These are phyloP conservation scores for Anguilla marmorata DNA, from an alignment of 2,797 vertebrate genomes.

Conservation along the genomic window DNA sequence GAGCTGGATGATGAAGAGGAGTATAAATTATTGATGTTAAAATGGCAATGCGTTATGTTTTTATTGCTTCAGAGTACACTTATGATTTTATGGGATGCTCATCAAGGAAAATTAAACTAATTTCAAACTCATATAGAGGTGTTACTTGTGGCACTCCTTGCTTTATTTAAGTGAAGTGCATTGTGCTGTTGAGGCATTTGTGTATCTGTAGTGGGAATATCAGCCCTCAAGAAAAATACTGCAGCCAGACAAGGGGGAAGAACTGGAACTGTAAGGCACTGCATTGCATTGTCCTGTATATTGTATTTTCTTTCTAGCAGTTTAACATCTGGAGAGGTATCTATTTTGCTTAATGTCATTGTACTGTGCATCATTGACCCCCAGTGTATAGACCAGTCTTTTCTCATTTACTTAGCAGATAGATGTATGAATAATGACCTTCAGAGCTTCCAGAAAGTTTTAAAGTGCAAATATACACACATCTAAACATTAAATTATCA, in stretches of 20 bases:
- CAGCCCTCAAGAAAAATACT: neutral
- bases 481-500: neutral
- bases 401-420: neutral
- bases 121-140: constrained; percentile 27
- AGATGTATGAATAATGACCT: neutral
- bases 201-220: neutral
- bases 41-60: constrained; percentile 33
- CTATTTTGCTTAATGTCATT: neutral
- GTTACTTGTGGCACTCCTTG: neutral
- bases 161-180: constrained; percentile 21
- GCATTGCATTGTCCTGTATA: neutral
- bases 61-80: constrained; percentile 26
- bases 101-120: constrained; percentile 37
- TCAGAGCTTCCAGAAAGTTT: neutral
- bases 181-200: neutral
- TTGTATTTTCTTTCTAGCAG: neutral
- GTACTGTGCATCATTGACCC: neutral
- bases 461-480: neutral
- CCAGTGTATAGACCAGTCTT: neutral
- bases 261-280: neutral
- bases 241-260: neutral
- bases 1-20: constrained; percentile 23
- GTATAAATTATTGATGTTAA: constrained; percentile 40
- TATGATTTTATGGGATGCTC: constrained; percentile 23
- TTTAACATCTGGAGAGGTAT: neutral